Base-by-base conservation (phyloP, 1,140 invertebrate species). In the Papilio machaon region DNA sequence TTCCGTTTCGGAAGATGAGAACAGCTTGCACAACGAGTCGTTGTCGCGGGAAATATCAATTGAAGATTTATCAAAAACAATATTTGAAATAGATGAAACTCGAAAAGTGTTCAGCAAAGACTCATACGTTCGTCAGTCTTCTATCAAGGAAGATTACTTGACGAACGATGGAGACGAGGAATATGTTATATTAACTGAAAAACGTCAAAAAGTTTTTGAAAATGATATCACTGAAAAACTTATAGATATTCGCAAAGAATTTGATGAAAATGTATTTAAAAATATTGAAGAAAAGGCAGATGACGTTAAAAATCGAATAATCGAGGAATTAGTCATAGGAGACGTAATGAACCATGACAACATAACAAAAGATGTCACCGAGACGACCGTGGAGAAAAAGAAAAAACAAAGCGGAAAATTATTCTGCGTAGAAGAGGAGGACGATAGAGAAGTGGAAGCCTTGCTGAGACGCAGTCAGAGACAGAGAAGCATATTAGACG, bases 401-500 rank as follows among this genome's bases (percentile, higher is more conserved):
- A 92, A 82, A 83, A 93, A 90, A 73, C 81, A 81, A 15, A 86
- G 79, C 70, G 74, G 80, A 11, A 91, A 90, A 85, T 80, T 94
- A 73, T 88, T 88, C 83, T 90, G 82, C 60, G 93, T 95, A 23
- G 95, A 95, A 73, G 95, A 95, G 67, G 94, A 95, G 47, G 86
- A 90, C 2, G 96, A 96, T 86, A 95, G 95, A 58, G 95, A 95
- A 52, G 92, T 97, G 82, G 96, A 96, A 89, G 95, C 95, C 80
- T 92, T 97, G 70, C 94, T 97, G 30, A 95, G 95, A 88, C 95
- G 96, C 83, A 96, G 96, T 83, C 95, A 96, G 90, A 95, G 95
- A 86, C 96, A 97, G 89, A 95, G 96, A 88, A 96, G 95, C 89
- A 95, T 96, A 85, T 94, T 97, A 84, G 96, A 96, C 82, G 96